Percentiles rank a stretch among this genome's conserved stretches.
Evolutionary conservation across 2,888 invertebrate genomes (phyloP).

Genomic region (Ecdyonurus torrentis): DNA sequence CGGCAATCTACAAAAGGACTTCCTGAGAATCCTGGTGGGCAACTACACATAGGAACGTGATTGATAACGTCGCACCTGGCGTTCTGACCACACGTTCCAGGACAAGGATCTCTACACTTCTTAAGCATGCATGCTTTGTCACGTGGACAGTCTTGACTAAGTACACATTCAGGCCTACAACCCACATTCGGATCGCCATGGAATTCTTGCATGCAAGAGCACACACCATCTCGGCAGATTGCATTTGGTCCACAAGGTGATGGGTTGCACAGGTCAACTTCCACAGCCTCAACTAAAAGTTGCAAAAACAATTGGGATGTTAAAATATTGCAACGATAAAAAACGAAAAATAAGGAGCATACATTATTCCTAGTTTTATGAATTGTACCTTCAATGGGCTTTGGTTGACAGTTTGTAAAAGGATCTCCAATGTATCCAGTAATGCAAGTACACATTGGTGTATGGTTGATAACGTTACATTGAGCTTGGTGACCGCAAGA

Average conservation of each 20-base stretch:
- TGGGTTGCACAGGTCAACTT: constrained; percentile 46
- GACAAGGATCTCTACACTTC: constrained; percentile 13
- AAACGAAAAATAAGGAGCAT: constrained; percentile 1
- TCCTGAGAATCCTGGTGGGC: constrained; percentile 10
- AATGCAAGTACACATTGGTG: constrained; percentile 38
- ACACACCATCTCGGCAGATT: constrained; percentile 23
- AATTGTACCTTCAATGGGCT: constrained; percentile 22
- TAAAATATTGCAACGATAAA: constrained; percentile 5
- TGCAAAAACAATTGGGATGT: not conserved
- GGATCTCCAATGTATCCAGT: constrained; percentile 53
- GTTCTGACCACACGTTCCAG: constrained; percentile 44
- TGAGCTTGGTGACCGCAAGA: constrained; percentile 34
- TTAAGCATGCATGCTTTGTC: constrained; percentile 15
- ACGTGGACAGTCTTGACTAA: constrained; percentile 14
- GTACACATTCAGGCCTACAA: constrained; percentile 21
- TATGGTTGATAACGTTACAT: constrained; percentile 33
- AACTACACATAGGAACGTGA: constrained; percentile 21
- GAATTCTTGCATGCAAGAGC: constrained; percentile 16
- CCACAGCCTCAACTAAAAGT: constrained; percentile 23
- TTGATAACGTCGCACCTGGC: constrained; percentile 25
- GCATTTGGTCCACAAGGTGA: constrained; percentile 49
- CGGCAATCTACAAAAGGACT: constrained; percentile 34
- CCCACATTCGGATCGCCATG: constrained; percentile 9
- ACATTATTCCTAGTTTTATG: constrained; percentile 1
- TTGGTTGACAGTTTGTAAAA: constrained; percentile 35